Conservation (phyloP, 2,888 invertebrate species). For the Girardia tigrina region DNA sequence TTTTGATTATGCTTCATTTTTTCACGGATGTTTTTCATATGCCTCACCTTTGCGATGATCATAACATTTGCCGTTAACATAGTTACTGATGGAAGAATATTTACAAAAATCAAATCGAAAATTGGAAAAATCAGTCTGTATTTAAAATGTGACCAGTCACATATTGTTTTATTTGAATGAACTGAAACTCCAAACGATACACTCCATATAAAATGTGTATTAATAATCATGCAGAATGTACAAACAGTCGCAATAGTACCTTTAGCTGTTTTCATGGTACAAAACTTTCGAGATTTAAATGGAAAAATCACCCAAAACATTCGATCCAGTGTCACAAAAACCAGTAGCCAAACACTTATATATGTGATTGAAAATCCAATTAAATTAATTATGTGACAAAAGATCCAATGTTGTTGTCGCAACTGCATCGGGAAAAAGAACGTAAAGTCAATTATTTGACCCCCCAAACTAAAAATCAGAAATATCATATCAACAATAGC, state of each 20-base stretch:
- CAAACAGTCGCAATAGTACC: neutral
- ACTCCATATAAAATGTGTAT: constrained; percentile 26
- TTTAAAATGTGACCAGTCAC: neutral
- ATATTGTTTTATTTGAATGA: neutral
- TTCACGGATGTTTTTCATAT: constrained; percentile 34
- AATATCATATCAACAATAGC: constrained; percentile 33
- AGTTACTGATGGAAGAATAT: constrained; percentile 28
- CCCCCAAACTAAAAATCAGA: constrained; percentile 30
- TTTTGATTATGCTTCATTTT: neutral
- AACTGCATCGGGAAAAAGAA: constrained; percentile 29
- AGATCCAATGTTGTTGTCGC: neutral
- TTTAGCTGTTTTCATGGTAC: constrained; percentile 26
- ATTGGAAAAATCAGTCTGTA: neutral
- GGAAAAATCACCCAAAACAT: constrained; percentile 37
- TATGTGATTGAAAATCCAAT: constrained; percentile 25
- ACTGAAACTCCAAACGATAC: neutral
- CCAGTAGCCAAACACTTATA: constrained; percentile 33
- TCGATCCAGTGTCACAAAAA: constrained; percentile 33
- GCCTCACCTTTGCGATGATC: constrained; percentile 29
- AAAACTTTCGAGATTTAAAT: constrained; percentile 35
- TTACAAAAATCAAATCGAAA: constrained; percentile 33
- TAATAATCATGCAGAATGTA: neutral
- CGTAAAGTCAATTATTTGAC: constrained; percentile 32
- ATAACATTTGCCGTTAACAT: constrained; percentile 34
- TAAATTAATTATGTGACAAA: neutral